Base-by-base conservation (phyloP, 2,888 invertebrate genomes). In the Dasysyrphus albostriatus region DNA sequence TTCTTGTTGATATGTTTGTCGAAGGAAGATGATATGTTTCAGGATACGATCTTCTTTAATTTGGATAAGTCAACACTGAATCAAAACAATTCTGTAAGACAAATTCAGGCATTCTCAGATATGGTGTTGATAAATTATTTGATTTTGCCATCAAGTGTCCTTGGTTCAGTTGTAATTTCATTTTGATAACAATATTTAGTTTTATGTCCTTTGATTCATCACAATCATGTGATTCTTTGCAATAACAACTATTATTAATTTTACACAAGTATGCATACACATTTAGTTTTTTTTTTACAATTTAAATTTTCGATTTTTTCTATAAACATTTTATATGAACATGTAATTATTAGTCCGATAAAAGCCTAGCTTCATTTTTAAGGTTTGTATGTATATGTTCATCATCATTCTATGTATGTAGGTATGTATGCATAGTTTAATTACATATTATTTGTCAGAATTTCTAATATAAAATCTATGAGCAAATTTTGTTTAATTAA, bases 381-480 rank as follows among this genome's bases (percentile, higher is more conserved):
- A n/a, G n/a, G n/a, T n/a, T n/a, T n/a, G n/a, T 77, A 39, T 32
- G 47, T 59, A 24, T 24, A 75, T 42, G 54, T 56, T 56, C 34
- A 19, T 49, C 34, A 12, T 69, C 24, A 10, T 58, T 39, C 67
- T 49, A 42, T 6, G n/a, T 8, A 24, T 24, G 3, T 7, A n/a
- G 32, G 63, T 49, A 42, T 6, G n/a, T 8, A 24, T 24, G 3
- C 7, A n/a, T 37, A 70, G 56, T 69, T 49, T 67, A 77, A 29
- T 78, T 81, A 24, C 24, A 24, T 24, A 77, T 77, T 75, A 79
- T 78, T 78, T 72, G 65, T 72, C 59, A 70, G 74, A 72, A 39
- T 58, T 78, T 63, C 85, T 85, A 85, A 82, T 85, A 82, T 74
- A 82, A 85, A 85, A 85, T 82, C 77, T 85, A 83, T 83, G 83